phyloP scores from a whole-genome alignment of 92 coral and sea anemone genomes.

The Phenganax stokvisi region DNA sequence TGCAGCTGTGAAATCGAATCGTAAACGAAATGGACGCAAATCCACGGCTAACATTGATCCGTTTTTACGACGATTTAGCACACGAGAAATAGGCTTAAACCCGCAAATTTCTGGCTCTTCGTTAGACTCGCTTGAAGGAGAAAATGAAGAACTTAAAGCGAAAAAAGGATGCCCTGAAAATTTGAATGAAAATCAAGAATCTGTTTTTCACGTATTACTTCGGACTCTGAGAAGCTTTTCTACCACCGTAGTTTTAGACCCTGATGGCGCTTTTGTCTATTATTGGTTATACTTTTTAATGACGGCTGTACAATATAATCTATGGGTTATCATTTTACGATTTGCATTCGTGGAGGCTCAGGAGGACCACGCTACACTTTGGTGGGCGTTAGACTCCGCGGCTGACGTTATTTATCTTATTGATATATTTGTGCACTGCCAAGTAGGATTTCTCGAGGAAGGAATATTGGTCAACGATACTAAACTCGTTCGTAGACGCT shows the following conservation, averaged over 20 bases:
- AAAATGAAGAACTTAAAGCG: not conserved
- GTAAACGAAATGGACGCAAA: slow-evolving; percentile 57
- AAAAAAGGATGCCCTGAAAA: not conserved
- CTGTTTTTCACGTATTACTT: not conserved
- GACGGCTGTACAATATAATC: slow-evolving; percentile 78
- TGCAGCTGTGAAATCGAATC: slow-evolving; percentile 56
- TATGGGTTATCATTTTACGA: slow-evolving; percentile 80
- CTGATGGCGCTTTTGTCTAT: slow-evolving; percentile 69
- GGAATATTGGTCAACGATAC: slow-evolving; percentile 70
- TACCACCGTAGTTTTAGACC: slow-evolving; percentile 56
- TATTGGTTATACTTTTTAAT: slow-evolving; percentile 77
- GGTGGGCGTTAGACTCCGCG: slow-evolving; percentile 75
- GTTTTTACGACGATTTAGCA: slow-evolving; percentile 91
- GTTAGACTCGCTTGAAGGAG: not conserved
- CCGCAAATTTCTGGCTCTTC: slow-evolving; percentile 54
- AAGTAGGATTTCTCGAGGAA: slow-evolving; percentile 81
- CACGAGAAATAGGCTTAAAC: slow-evolving; percentile 67
- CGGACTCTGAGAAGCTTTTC: slow-evolving; percentile 42
- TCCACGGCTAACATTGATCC: slow-evolving; percentile 76
- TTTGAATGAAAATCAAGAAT: not conserved
- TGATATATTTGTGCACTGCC: slow-evolving; percentile 57
- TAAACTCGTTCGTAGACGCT: slow-evolving; percentile 50
- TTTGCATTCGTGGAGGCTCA: slow-evolving; percentile 82
- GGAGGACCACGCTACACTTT: slow-evolving; percentile 51
- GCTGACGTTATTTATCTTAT: slow-evolving; percentile 69